Conservation (phyloP, 2,888 invertebrate species). For the Tholera decimalis region DNA sequence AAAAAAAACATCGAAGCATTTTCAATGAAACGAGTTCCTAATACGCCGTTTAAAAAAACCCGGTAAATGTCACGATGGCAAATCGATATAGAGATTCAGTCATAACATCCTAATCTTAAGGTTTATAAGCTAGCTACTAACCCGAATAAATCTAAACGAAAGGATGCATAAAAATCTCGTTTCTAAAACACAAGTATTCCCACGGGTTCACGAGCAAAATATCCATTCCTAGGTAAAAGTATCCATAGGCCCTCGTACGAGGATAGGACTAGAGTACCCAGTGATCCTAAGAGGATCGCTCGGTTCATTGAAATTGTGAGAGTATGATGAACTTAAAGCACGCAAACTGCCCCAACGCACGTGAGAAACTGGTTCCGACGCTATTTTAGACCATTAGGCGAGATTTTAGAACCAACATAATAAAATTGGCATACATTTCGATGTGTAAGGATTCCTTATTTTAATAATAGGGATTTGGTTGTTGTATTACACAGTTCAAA, state of each 20-base stretch:
- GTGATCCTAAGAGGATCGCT: conserved; percentile 41
- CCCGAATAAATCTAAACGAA: neutral
- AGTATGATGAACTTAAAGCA: conserved; percentile 83
- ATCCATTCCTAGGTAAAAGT: neutral
- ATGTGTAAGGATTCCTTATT: conserved; percentile 1
- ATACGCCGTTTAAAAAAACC: no score
- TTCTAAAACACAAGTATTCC: neutral
- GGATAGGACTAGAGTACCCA: conserved; percentile 18
- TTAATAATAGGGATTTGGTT: neutral
- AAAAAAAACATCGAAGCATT: no score
- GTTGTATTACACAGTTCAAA: neutral
- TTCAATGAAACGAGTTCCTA: no score
- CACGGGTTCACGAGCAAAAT: neutral
- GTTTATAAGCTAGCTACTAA: no score
- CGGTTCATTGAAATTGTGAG: conserved; percentile 82
- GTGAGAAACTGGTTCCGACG: conserved; percentile 78
- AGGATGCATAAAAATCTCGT: neutral
- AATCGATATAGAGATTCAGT: no score
- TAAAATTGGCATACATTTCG: conserved; percentile 46
- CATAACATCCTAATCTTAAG: no score
- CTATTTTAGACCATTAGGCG: conserved; percentile 71
- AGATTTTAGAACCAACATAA: conserved; percentile 51
- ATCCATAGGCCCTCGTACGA: neutral
- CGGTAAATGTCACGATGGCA: no score
- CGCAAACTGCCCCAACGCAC: conserved; percentile 73